Evolutionary conservation across 2,888 invertebrate genomes (phyloP).

Genomic region (Papilio protenor): DNA sequence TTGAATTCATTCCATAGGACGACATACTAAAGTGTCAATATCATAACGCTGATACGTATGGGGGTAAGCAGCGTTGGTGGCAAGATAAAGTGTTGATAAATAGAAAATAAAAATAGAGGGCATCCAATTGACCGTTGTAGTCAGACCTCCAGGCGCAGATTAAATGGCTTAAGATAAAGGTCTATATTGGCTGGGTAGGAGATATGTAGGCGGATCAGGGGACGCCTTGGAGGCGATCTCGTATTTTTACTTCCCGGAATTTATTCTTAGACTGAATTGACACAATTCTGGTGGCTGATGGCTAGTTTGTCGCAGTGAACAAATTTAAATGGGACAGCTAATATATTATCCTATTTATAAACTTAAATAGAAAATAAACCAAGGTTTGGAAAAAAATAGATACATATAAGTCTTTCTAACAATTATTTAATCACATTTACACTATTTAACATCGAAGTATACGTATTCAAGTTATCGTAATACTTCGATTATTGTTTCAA

Average conservation of each 20-base stretch:
- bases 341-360: not conserved
- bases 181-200: constrained; percentile 46
- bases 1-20: constrained; percentile 62
- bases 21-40: constrained; percentile 62
- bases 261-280: constrained; percentile 58
- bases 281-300: constrained; percentile 52
- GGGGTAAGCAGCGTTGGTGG: constrained; percentile 63
- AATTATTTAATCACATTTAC: no score
- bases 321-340: constrained; percentile 45
- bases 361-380: not conserved
- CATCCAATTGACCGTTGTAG: constrained; percentile 47
- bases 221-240: constrained; percentile 51
- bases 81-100: constrained; percentile 61
- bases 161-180: constrained; percentile 6
- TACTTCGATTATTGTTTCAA: not conserved
- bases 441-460: not conserved
- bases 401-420: no score
- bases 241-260: constrained; percentile 58
- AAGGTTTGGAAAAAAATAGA: no score
- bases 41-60: constrained; percentile 56
- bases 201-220: constrained; percentile 51
- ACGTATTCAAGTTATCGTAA: not conserved
- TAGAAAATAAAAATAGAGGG: constrained; percentile 59
- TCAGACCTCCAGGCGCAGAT: constrained; percentile 40
- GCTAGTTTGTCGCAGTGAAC: constrained; percentile 40